These are phyloP conservation scores for Agrenia bidenticulata DNA, from an alignment of 2,888 invertebrate species.

Conservation along the genomic window DNA sequence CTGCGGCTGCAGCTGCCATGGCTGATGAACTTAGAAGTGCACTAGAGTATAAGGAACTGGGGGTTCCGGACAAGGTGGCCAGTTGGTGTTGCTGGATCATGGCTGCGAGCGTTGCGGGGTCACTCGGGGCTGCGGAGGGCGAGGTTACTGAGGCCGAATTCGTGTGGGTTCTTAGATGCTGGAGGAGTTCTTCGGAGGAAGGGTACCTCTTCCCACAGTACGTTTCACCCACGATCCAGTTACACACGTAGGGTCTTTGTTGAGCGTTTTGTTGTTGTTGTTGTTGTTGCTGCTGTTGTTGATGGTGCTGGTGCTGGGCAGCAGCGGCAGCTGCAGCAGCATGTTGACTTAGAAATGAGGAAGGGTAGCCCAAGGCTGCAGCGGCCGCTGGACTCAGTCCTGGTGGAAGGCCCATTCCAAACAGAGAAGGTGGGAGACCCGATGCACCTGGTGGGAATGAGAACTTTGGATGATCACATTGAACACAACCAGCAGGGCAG, in stretches of 20 bases:
- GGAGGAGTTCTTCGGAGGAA: conserved; percentile 88
- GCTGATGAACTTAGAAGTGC: conserved; percentile 44
- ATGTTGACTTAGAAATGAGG: conserved; percentile 53
- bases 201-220: conserved; percentile 93
- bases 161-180: conserved; percentile 90
- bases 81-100: conserved; percentile 65
- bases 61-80: conserved; percentile 74
- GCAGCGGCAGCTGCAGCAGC: conserved; percentile 62
- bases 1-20: conserved; percentile 49
- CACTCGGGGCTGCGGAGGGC: conserved; percentile 35
- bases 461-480: conserved; percentile 87
- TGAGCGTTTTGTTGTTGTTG: conserved; percentile 57
- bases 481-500: conserved; percentile 90
- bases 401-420: conserved; percentile 60
- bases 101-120: conserved; percentile 50
- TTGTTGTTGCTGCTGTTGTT: conserved; percentile 56
- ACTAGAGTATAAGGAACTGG: conserved; percentile 49
- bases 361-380: conserved; percentile 49
- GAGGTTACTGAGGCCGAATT: conserved; percentile 62
- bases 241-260: conserved; percentile 83
- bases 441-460: conserved; percentile 63
- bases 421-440: conserved; percentile 39
- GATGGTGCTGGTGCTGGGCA: conserved; percentile 20
- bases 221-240: conserved; percentile 87
- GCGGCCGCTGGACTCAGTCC: conserved; percentile 48